Conservation (phyloP, 1,140 invertebrate species). For the Delia radicum region DNA sequence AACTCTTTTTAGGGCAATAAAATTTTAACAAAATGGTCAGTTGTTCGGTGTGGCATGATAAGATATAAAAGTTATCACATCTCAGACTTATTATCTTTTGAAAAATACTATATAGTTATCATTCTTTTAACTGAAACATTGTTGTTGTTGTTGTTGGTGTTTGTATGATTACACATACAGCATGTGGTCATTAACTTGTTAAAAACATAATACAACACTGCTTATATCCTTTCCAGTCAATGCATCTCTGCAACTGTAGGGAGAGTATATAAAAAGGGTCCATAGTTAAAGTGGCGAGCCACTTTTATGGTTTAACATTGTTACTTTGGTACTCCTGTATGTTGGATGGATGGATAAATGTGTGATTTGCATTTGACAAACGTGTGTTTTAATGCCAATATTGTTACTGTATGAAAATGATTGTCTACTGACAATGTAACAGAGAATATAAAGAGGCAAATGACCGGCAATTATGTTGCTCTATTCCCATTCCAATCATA, state of each 20-base stretch:
- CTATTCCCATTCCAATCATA: background rate
- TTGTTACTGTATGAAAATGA: background rate
- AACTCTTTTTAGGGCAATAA: background rate
- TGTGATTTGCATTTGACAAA: constrained; percentile 1
- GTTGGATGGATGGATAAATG: background rate
- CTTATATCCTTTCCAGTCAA: background rate
- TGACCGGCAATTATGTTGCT: background rate
- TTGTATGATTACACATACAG: background rate
- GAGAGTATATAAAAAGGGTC: background rate
- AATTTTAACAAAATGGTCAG: background rate
- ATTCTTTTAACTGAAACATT: background rate
- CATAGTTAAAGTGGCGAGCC: background rate
- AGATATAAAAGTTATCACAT: too few species aligned
- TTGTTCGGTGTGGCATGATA: too few species aligned
- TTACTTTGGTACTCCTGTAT: background rate
- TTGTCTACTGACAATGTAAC: background rate
- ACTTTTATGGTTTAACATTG: constrained; percentile 1
- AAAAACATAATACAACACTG: background rate
- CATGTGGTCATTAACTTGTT: constrained; percentile 1
- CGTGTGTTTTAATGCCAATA: constrained; percentile 1
- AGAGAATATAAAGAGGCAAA: background rate
- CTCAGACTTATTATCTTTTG: background rate
- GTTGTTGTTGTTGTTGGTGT: background rate
- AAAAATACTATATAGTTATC: background rate
- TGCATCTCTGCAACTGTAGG: too few species aligned